These are phyloP conservation scores for Athetis lepigone DNA, from an alignment of 2,888 invertebrate genomes.

Conservation along the genomic window DNA sequence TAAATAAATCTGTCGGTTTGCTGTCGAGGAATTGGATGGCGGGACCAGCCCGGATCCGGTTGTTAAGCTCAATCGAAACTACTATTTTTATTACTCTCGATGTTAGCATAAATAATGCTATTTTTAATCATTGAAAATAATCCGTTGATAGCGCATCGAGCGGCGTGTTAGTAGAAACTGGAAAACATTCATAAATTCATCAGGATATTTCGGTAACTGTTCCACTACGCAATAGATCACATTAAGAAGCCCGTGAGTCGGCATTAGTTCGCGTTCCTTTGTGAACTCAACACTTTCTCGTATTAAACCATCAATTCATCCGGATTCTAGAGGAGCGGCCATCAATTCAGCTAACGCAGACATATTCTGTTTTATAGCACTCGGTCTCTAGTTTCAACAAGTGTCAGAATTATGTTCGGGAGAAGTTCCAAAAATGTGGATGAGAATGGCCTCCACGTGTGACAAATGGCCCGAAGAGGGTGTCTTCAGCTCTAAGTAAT, in stretches of 20 bases:
- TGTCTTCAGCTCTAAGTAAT: constrained; percentile 26
- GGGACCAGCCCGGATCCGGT: constrained; percentile 87
- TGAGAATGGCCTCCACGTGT: constrained; percentile 51
- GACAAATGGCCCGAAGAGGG: constrained; percentile 55
- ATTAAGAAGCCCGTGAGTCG: constrained; percentile 35
- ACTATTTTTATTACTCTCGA: constrained; percentile 86
- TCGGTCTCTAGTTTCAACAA: constrained; percentile 70
- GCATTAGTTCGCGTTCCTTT: constrained; percentile 41
- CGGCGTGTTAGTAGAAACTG: constrained; percentile 16
- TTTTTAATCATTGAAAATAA: constrained; percentile 70
- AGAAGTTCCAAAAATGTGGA: constrained; percentile 62
- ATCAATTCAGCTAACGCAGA: constrained; percentile 62
- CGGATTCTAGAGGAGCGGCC: constrained; percentile 51
- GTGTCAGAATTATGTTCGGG: constrained; percentile 71
- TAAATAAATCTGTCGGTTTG: constrained; percentile 81
- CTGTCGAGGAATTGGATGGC: constrained; percentile 71
- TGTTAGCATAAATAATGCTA: constrained; percentile 75
- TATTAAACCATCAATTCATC: constrained; percentile 56
- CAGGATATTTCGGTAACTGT: constrained; percentile 35
- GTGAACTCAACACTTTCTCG: constrained; percentile 54
- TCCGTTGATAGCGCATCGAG: constrained; percentile 46
- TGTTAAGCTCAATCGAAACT: constrained; percentile 83
- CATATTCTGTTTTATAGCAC: constrained; percentile 67
- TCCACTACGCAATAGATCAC: constrained; percentile 35
- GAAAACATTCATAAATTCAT: constrained; percentile 39